phyloP scores from a whole-genome alignment of 2,888 invertebrate genomes.

The Diarsia mendica region DNA sequence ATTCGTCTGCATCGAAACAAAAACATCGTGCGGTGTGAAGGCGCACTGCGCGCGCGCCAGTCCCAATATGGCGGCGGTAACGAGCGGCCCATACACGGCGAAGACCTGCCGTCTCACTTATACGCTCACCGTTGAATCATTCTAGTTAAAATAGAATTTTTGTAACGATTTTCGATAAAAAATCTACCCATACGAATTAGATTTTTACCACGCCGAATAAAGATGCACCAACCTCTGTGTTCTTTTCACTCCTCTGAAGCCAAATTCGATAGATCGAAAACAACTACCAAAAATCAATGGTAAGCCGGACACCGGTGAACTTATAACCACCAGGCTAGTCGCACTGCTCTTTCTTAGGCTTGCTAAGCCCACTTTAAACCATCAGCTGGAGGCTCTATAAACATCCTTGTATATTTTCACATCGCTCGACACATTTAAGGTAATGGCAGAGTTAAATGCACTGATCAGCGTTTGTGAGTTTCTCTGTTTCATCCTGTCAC shows the following conservation, averaged over 20 bases:
- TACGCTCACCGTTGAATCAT: slow-evolving; percentile 61
- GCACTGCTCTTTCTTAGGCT: too few relatives aligned
- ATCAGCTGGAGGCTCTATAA: not conserved
- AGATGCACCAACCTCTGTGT: not conserved
- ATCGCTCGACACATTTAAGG: not conserved
- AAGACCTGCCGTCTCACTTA: slow-evolving; percentile 66
- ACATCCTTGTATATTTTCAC: not conserved
- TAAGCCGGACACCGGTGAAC: not conserved
- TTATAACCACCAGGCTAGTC: not conserved
- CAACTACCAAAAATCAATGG: too few relatives aligned
- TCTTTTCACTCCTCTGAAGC: not conserved
- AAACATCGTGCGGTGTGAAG: slow-evolving; percentile 62
- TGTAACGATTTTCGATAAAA: slow-evolving; percentile 46
- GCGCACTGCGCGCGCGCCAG: slow-evolving; percentile 59
- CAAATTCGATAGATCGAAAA: not conserved
- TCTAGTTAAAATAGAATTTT: slow-evolving; percentile 64
- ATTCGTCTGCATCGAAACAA: slow-evolving; percentile 47
- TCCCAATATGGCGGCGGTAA: slow-evolving; percentile 66
- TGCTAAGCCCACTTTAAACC: not conserved
- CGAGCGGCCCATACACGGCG: slow-evolving; percentile 64
- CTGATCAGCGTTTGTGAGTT: not conserved
- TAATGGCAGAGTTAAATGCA: not conserved
- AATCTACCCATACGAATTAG: not conserved
- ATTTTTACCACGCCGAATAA: not conserved
- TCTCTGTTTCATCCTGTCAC: not conserved